These are phyloP conservation scores for Abrostola triplasia DNA, from an alignment of 2,888 invertebrate genomes.

Conservation along the genomic window DNA sequence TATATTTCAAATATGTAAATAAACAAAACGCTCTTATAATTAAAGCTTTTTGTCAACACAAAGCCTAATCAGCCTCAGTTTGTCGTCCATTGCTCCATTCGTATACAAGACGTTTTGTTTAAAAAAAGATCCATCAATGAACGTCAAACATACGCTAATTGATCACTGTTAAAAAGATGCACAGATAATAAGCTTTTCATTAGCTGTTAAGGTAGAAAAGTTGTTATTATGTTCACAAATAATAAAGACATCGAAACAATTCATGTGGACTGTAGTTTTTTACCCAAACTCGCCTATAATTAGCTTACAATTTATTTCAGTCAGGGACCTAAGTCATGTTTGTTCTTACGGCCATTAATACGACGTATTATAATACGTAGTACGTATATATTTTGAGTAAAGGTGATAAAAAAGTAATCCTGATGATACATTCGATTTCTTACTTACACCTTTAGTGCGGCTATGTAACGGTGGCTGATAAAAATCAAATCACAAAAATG, in stretches of 20 bases:
- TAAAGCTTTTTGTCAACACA: too few species aligned
- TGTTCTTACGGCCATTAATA: too few species aligned
- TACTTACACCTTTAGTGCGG: conserved; percentile 4
- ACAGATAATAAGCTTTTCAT: neutral
- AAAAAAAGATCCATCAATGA: conserved; percentile 17
- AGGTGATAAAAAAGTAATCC: neutral
- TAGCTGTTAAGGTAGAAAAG: too few species aligned
- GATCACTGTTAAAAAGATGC: neutral
- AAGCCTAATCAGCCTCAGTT: neutral
- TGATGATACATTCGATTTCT: neutral
- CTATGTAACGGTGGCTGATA: neutral
- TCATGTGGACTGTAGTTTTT: too few species aligned
- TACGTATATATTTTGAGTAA: neutral
- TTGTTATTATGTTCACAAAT: too few species aligned
- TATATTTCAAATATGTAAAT: too few species aligned
- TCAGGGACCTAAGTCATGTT: too few species aligned
- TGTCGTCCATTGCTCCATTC: conserved; percentile 42
- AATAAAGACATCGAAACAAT: too few species aligned
- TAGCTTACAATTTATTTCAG: too few species aligned
- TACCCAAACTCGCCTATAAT: too few species aligned
- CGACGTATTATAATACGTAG: neutral
- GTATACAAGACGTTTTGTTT: conserved; percentile 32
- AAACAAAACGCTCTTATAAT: too few species aligned
- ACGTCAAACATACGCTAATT: conserved; percentile 15
- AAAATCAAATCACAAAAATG: conserved; percentile 5